Evolutionary conservation across 2,113 vertebrate genomes (phyloP).

Genomic region (Agapornis roseicollis): DNA sequence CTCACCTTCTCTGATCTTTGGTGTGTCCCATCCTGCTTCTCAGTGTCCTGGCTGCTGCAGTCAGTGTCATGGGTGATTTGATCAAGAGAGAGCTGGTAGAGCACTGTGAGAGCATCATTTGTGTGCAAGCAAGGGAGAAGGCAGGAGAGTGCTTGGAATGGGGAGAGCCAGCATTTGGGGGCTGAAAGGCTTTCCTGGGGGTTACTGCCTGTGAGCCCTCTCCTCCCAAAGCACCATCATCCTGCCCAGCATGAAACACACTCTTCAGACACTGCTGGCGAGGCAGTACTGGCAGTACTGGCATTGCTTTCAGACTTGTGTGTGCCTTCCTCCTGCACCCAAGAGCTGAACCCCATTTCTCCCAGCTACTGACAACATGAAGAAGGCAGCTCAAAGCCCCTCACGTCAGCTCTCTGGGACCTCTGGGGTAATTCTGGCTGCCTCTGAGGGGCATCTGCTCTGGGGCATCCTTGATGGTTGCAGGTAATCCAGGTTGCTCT

Average conservation of each 20-base stretch:
- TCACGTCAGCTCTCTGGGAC: not conserved
- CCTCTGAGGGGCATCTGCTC: not conserved
- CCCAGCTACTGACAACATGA: not conserved
- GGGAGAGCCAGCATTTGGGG: not conserved
- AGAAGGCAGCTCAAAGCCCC: not conserved
- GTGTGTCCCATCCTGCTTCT: not conserved
- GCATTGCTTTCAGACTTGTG: not conserved
- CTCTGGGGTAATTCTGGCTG: not conserved
- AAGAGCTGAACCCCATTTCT: not conserved
- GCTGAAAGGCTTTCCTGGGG: not conserved
- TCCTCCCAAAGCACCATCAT: not conserved
- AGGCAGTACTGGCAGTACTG: not conserved
- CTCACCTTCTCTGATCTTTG: not conserved
- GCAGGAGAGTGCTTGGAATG: not conserved
- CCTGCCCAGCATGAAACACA: not conserved
- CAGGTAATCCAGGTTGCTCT: too few relatives aligned
- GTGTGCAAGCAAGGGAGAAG: not conserved
- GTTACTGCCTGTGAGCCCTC: not conserved
- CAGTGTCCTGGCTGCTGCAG: not conserved
- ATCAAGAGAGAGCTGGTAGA: not conserved
- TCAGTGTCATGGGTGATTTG: not conserved
- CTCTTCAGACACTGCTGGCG: not conserved
- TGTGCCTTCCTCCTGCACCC: not conserved
- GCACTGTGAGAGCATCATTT: fast-evolving
- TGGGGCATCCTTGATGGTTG: not conserved